Percentiles rank a stretch among this genome's conserved stretches.
These are phyloP conservation scores for Umimayanthus kanabou DNA, from an alignment of 92 coral and sea anemone species.

Conservation along the genomic window DNA sequence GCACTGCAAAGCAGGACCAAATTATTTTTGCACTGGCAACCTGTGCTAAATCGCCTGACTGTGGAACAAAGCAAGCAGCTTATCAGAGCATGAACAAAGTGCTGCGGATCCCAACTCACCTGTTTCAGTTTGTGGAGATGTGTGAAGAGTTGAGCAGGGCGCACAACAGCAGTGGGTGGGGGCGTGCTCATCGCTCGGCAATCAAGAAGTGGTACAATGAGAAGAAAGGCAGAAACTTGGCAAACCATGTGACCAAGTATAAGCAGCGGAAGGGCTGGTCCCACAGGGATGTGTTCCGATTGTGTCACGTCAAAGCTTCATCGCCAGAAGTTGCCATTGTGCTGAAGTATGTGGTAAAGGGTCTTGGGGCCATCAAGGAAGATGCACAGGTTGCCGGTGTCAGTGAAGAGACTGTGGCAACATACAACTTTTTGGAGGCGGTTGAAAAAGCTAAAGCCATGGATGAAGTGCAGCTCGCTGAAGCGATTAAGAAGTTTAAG, in stretches of 20 bases:
- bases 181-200: constrained; percentile 94
- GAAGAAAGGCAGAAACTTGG: constrained; percentile 71
- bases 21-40: constrained; percentile 79
- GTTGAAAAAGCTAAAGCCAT: constrained; percentile 77
- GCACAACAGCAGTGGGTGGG: constrained; percentile 79
- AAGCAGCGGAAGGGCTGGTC: constrained; percentile 96
- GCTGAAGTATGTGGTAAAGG: constrained; percentile 77
- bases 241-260: constrained; percentile 86
- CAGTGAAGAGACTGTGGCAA: constrained; percentile 61
- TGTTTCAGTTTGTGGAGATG: constrained; percentile 78
- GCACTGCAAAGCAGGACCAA: constrained; percentile 89
- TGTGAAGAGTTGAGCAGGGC: constrained; percentile 78
- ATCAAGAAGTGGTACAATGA: constrained; percentile 90
- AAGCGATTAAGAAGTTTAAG: constrained; percentile 59
- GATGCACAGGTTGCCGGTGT: constrained; percentile 71
- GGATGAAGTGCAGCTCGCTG: constrained; percentile 60
- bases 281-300: constrained; percentile 81
- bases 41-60: constrained; percentile 77
- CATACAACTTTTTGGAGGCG: constrained; percentile 60
- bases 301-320: constrained; percentile 83
- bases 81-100: constrained; percentile 71
- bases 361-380: constrained; percentile 62
- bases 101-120: constrained; percentile 87
- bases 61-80: constrained; percentile 78
- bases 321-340: constrained; percentile 50